These are phyloP conservation scores for Acleris emargana DNA, from an alignment of 2,888 invertebrate species.

Conservation along the genomic window DNA sequence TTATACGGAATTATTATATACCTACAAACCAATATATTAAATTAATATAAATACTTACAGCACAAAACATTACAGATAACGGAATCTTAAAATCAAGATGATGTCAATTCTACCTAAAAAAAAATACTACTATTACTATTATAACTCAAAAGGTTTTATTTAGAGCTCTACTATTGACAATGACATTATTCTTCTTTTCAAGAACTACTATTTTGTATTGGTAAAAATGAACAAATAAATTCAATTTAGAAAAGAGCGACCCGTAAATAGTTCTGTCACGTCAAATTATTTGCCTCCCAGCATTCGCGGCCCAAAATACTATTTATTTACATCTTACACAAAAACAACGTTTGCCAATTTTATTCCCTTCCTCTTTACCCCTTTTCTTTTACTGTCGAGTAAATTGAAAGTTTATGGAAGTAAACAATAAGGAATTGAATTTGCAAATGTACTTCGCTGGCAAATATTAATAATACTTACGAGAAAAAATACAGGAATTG, in stretches of 20 bases:
- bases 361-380: constrained; percentile 11
- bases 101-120: too few relatives aligned
- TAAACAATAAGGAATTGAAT: constrained; percentile 23
- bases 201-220: background rate
- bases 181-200: background rate
- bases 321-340: constrained; percentile 13
- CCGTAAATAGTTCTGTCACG: constrained; percentile 23
- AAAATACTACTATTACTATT: too few relatives aligned
- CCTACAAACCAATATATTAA: too few relatives aligned
- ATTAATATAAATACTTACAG: too few relatives aligned
- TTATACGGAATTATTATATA: too few relatives aligned
- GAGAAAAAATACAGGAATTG: background rate
- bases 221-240: constrained; percentile 14
- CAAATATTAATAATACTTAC: constrained; percentile 5
- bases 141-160: background rate
- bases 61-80: too few relatives aligned
- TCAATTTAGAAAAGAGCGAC: constrained; percentile 11
- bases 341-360: constrained; percentile 23
- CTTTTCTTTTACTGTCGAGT: constrained; percentile 10
- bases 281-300: constrained; percentile 16
- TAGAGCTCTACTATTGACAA: background rate
- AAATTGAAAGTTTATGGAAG: constrained; percentile 19
- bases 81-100: too few relatives aligned
- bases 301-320: constrained; percentile 8
- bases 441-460: constrained; percentile 9